phyloP scores from a whole-genome alignment of 2,113 vertebrate genomes.

The Tenebrosternarchus preto region DNA sequence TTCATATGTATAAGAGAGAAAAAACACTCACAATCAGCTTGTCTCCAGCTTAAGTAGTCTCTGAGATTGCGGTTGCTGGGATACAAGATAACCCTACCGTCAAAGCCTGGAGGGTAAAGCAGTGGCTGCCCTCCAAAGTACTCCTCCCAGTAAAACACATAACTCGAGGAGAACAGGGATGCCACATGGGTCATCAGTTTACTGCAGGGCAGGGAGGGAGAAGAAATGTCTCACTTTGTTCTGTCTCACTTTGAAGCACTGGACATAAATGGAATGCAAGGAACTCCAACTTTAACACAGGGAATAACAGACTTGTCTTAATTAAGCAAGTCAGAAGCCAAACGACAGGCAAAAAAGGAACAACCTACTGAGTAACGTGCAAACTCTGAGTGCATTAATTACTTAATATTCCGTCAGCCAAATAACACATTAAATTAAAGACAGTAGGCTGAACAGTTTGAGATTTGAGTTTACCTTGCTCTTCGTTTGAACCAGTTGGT shows the following conservation, averaged over 20 bases:
- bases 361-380: neutral
- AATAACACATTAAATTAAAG: neutral
- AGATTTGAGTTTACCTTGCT: constrained; percentile 81
- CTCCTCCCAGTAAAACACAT: constrained; percentile 95
- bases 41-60: constrained; percentile 97
- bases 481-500: constrained; percentile 94
- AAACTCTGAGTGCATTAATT: neutral
- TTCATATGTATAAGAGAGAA: neutral
- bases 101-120: constrained; percentile 91
- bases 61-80: constrained; percentile 89
- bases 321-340: neutral
- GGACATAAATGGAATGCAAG: neutral
- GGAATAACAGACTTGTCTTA: neutral
- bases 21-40: constrained; percentile 90
- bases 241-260: neutral
- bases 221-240: neutral
- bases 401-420: neutral
- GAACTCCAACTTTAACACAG: neutral
- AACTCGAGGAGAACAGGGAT: constrained; percentile 96
- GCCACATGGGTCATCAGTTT: constrained; percentile 97
- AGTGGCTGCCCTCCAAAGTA: constrained; percentile 90
- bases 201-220: constrained; percentile 68
- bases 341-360: neutral
- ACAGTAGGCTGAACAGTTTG: neutral
- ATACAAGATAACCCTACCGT: constrained; percentile 92